Evolutionary conservation across 2,113 vertebrate genomes (phyloP).

Genomic region (Dryoscopus gambensis): DNA sequence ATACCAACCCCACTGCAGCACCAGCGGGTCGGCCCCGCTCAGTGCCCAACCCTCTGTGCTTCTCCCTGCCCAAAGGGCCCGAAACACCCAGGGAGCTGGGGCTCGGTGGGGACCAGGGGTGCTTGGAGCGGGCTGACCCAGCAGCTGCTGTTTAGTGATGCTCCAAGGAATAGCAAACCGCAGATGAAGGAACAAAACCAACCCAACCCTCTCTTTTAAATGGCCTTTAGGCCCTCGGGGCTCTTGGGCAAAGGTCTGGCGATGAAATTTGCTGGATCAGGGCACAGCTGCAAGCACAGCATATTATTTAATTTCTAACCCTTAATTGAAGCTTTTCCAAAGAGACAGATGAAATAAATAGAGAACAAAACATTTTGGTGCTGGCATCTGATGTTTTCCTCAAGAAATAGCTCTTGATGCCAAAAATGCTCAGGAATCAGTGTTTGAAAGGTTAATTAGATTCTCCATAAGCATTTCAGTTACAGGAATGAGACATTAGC

Average conservation of each 20-base stretch:
- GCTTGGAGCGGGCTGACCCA: background rate
- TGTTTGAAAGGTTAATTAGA: conserved; percentile 49
- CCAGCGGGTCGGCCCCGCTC: fast-evolving
- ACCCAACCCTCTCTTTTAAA: background rate
- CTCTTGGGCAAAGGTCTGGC: fast-evolving
- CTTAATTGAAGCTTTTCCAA: background rate
- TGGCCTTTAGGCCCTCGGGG: background rate
- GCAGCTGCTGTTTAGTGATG: background rate
- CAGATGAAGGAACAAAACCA: background rate
- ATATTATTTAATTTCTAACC: background rate
- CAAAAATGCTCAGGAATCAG: background rate
- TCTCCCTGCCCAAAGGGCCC: fast-evolving
- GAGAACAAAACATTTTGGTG: background rate
- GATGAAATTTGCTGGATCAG: background rate
- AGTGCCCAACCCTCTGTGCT: fast-evolving
- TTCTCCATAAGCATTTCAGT: background rate
- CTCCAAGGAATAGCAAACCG: fast-evolving
- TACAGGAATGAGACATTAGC: background rate
- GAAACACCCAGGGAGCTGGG: fast-evolving
- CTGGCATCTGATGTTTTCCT: conserved; percentile 31
- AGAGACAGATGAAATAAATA: background rate
- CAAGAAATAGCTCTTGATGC: background rate
- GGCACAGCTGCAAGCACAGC: background rate
- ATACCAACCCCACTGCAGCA: fast-evolving
- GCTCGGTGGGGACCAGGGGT: background rate